Evolutionary conservation across 2,797 vertebrate genomes (phyloP).

Genomic region (Cercopithecus diana): DNA sequence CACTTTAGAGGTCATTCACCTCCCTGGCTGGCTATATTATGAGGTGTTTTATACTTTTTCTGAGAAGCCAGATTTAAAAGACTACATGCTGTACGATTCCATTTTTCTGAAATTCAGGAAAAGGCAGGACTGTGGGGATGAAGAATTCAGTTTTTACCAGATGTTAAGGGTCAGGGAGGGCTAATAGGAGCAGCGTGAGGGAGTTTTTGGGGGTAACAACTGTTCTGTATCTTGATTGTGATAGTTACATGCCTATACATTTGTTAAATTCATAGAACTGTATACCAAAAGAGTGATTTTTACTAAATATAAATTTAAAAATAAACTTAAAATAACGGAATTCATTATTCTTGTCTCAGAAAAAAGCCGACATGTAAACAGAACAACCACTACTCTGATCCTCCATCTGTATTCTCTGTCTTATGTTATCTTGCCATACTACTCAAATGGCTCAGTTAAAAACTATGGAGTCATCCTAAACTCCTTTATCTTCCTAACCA

Average conservation of each 20-base stretch:
- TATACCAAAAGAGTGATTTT: neutral
- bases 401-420: neutral
- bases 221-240: neutral
- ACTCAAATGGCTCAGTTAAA: neutral
- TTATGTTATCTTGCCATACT: conserved; percentile 6
- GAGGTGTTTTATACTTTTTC: neutral
- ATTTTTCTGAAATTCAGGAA: neutral
- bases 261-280: neutral
- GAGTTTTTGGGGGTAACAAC: neutral
- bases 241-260: neutral
- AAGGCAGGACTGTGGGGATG: neutral
- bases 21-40: neutral
- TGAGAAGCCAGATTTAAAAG: neutral
- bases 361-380: neutral
- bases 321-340: neutral
- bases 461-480: neutral
- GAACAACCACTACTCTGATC: neutral
- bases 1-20: neutral
- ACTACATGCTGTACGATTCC: neutral
- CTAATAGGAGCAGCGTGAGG: neutral
- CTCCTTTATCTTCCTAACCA: neutral
- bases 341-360: neutral
- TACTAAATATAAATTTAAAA: conserved; percentile 2
- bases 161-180: neutral
- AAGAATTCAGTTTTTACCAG: neutral